Percentiles rank a stretch among this genome's conserved stretches.
phyloP scores from a whole-genome alignment of 2,797 vertebrate species.

The Aldrovandia affinis region DNA sequence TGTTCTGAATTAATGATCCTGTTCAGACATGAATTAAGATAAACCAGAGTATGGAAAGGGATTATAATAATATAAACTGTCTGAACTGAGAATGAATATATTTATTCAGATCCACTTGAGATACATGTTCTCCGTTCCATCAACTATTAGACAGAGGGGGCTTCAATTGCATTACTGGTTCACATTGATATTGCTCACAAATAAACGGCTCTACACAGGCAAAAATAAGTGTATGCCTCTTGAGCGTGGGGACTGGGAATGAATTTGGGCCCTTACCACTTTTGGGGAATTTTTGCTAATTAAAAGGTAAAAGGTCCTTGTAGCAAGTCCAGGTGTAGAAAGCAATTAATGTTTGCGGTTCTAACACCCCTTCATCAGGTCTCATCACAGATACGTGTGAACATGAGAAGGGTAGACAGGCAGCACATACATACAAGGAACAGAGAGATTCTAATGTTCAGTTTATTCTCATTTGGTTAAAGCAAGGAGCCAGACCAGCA shows the following conservation, averaged over 20 bases:
- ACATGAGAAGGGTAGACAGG: neutral
- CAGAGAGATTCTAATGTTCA: neutral
- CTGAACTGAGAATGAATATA: neutral
- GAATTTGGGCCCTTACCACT: too few relatives aligned
- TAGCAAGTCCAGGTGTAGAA: neutral
- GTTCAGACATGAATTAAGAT: slow-evolving; percentile 26
- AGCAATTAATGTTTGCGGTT: neutral
- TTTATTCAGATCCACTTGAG: neutral
- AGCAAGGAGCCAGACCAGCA: neutral
- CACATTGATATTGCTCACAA: neutral
- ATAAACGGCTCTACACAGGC: neutral
- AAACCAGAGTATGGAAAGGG: neutral
- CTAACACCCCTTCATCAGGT: neutral
- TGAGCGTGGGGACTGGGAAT: too few relatives aligned
- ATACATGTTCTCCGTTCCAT: neutral
- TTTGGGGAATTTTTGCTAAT: too few relatives aligned
- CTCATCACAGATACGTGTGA: neutral
- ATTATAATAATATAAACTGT: neutral
- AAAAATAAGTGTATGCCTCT: too few relatives aligned
- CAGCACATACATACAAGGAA: neutral
- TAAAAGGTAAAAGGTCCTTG: neutral
- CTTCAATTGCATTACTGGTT: too few relatives aligned
- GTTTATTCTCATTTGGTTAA: neutral
- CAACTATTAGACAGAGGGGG: neutral
- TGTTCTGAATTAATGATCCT: slow-evolving; percentile 33